A percentile compares a stretch with the other conserved stretches of the same genome.
phyloP scores from a whole-genome alignment of 2,888 invertebrate species.

The Formica aserva region DNA sequence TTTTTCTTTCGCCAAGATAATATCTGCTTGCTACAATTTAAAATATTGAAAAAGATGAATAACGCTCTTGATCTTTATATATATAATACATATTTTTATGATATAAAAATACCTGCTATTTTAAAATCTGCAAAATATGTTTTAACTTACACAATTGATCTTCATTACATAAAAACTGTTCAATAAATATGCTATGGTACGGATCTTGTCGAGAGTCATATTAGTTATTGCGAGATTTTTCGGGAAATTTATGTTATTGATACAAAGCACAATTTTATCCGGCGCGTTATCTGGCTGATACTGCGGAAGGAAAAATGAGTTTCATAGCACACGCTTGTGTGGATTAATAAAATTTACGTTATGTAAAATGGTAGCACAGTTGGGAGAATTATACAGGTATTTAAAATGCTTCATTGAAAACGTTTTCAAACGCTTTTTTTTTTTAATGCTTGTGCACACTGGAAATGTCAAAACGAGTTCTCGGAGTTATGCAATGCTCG shows the following conservation, averaged over 20 bases:
- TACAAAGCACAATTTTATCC: constrained; percentile 14
- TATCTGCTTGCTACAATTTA: not conserved
- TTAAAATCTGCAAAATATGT: constrained; percentile 8
- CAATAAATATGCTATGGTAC: not conserved
- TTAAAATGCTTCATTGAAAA: constrained; percentile 30
- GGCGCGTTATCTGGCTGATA: constrained; percentile 32
- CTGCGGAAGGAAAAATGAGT: constrained; percentile 33
- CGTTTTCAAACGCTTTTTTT: not conserved
- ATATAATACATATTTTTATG: not conserved
- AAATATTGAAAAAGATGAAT: not conserved
- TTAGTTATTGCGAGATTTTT: constrained; percentile 42
- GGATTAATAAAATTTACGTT: constrained; percentile 34
- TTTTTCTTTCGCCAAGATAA: not conserved
- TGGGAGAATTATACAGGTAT: not conserved
- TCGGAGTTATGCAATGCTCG: not conserved
- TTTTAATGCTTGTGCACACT: not conserved
- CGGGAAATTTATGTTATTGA: constrained; percentile 37
- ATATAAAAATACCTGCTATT: not conserved
- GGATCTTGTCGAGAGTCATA: constrained; percentile 9
- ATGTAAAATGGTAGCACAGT: not conserved
- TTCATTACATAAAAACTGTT: constrained; percentile 9
- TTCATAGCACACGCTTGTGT: constrained; percentile 15
- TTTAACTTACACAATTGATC: not conserved
- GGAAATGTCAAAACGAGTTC: not conserved
- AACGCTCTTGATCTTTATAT: not conserved